Base-by-base conservation (phyloP, 2,888 invertebrate species). In the Siphlonurus alternatus region DNA sequence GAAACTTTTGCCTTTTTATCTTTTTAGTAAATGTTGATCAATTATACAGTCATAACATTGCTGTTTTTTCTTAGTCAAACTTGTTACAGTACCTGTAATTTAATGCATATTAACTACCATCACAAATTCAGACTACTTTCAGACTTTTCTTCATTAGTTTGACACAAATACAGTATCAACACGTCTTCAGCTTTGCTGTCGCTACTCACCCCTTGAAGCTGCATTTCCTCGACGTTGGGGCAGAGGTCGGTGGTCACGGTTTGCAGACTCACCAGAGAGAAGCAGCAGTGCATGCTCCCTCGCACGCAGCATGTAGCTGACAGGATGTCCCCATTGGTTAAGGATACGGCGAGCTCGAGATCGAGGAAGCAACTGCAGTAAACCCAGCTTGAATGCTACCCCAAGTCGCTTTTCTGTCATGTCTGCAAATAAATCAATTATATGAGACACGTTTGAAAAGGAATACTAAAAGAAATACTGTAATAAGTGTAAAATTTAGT, bases 241-340 rank as follows among this genome's bases (percentile, higher is more conserved):
- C 19, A 61, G 18, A 24, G 59, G 64, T 53, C 60, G 64, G 3
- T 64, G 64, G 20, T 23, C 64, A n/a, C 23, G 51, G 23, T 64
- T 59, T 23, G 38, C 61, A 19, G 64, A 60, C 20, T 64, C 83
- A 51, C 89, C 91, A 53, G 88, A 87, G 51, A 92, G 77, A 73
- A 92, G 85, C 72, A 89, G 85, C 59, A 84, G 80, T 18, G 91
- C 87, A 74, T 92, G 92, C 74, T 91, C 89, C 7, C 90, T 77
- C 0, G 90, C 91, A 65, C 90, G 81, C 70, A 90, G 78, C 80
- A 86, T 81, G 19, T 90, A 80, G 71, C 89, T 88, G 56, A 85
- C 81, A 15, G 88, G 86, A 76, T 88, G 85, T 66, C 83, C 76
- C 89, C 90, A 91, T 69, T 84, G 85, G 69, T 87, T 88, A 54